Evolutionary conservation across 1,140 invertebrate species (phyloP).

Genomic region (Bombus confusus): DNA sequence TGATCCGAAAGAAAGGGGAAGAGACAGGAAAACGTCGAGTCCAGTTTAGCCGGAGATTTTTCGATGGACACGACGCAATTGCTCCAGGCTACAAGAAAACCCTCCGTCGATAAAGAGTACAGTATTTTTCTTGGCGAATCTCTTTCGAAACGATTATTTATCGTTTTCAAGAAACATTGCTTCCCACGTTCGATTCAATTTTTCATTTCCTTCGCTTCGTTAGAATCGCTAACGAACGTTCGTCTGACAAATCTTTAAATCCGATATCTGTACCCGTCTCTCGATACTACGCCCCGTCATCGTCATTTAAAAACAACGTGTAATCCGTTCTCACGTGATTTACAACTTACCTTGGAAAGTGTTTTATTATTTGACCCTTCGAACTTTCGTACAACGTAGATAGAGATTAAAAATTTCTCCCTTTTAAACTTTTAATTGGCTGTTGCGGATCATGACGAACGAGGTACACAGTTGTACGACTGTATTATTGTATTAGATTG

Average conservation of each 20-base stretch:
- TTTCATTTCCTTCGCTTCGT: background rate
- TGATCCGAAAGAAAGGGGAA: background rate
- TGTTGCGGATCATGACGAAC: background rate
- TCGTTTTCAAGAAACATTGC: background rate
- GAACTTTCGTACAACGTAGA: too few species aligned
- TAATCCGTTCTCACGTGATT: background rate
- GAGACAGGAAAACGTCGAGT: background rate
- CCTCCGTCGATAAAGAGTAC: background rate
- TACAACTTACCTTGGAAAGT: background rate
- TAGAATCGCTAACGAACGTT: background rate
- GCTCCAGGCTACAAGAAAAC: background rate
- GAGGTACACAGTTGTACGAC: background rate
- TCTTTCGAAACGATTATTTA: background rate
- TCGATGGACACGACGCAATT: constrained; percentile 17
- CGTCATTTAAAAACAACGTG: background rate
- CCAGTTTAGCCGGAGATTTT: constrained; percentile 17
- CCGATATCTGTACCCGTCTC: background rate
- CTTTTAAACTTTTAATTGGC: background rate
- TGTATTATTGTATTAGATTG: background rate
- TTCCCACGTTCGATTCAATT: background rate
- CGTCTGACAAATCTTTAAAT: background rate
- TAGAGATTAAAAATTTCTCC: background rate
- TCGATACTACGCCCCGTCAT: background rate
- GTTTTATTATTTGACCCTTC: background rate
- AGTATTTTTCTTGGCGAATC: too few species aligned